Evolutionary conservation across 2,888 invertebrate species (phyloP).

Genomic region (Ctenicera cuprea): DNA sequence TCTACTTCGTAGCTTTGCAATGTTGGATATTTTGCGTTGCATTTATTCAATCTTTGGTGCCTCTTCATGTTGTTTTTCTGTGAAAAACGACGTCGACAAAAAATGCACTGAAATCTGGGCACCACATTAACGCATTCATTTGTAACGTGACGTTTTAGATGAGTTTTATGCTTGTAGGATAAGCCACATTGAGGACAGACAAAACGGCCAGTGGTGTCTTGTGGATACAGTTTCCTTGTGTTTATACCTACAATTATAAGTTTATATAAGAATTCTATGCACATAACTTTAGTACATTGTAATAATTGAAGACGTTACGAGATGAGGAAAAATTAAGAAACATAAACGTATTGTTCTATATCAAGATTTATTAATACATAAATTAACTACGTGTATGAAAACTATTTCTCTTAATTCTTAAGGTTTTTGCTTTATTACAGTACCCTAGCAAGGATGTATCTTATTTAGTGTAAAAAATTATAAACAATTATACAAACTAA

Average conservation of each 20-base stretch:
- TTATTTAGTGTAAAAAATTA: too few relatives aligned
- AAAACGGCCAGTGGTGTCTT: conserved; percentile 1
- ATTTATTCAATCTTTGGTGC: conserved; percentile 9
- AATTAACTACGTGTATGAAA: too few relatives aligned
- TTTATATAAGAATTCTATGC: neutral
- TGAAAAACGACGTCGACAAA: conserved; percentile 33
- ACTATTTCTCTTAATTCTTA: too few relatives aligned
- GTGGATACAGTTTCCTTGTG: neutral
- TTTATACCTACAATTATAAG: neutral
- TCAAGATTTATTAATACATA: too few relatives aligned
- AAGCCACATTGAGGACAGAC: conserved; percentile 38
- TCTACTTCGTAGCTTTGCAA: neutral
- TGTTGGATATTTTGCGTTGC: neutral
- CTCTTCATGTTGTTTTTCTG: conserved; percentile 32
- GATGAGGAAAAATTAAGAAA: too few relatives aligned
- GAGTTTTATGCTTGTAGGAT: conserved; percentile 55
- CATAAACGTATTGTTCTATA: too few relatives aligned
- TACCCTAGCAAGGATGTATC: too few relatives aligned
- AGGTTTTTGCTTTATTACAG: too few relatives aligned
- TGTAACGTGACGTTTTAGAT: conserved; percentile 56
- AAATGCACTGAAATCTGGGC: conserved; percentile 39
- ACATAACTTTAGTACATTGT: too few relatives aligned
- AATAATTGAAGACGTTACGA: too few relatives aligned
- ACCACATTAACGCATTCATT: conserved; percentile 47
- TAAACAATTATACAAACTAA: too few relatives aligned